Evolutionary conservation across 2,113 vertebrate genomes (phyloP).

Genomic region (Actenoides hombroni): DNA sequence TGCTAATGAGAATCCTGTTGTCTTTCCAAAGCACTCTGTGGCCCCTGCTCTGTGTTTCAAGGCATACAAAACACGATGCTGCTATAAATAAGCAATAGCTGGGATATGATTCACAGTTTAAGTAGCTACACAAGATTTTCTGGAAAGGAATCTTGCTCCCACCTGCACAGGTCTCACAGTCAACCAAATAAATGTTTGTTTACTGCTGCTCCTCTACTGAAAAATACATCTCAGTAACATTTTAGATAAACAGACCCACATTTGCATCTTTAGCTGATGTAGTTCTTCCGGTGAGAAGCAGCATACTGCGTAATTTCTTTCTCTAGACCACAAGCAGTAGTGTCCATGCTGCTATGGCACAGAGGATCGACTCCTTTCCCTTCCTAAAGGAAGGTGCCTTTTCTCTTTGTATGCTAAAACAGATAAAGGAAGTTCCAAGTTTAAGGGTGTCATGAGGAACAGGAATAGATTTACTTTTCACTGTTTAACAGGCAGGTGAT

Average conservation of each 20-base stretch:
- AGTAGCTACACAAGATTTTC: not conserved
- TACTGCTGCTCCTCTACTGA: not conserved
- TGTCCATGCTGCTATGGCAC: not conserved
- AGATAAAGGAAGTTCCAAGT: not conserved
- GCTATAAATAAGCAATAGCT: not conserved
- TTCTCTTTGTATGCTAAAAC: not conserved
- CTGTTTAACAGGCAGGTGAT: not conserved
- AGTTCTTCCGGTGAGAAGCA: not conserved
- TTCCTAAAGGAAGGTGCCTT: not conserved
- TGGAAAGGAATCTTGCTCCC: not conserved
- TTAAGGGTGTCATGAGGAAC: not conserved
- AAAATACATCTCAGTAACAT: not conserved
- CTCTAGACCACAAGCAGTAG: not conserved
- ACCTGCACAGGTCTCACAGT: not conserved
- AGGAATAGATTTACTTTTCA: not conserved
- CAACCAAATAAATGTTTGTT: not conserved
- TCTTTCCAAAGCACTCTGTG: not conserved
- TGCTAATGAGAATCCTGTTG: not conserved
- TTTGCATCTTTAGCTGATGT: not conserved
- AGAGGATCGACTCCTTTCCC: not conserved
- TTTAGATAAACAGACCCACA: not conserved
- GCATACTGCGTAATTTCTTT: not conserved
- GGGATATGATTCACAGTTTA: not conserved
- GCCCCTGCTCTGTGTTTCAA: not conserved
- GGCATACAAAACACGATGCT: accelerated